phyloP scores from a whole-genome alignment of 2,797 vertebrate genomes.

The Alcedo quadribrachys region DNA sequence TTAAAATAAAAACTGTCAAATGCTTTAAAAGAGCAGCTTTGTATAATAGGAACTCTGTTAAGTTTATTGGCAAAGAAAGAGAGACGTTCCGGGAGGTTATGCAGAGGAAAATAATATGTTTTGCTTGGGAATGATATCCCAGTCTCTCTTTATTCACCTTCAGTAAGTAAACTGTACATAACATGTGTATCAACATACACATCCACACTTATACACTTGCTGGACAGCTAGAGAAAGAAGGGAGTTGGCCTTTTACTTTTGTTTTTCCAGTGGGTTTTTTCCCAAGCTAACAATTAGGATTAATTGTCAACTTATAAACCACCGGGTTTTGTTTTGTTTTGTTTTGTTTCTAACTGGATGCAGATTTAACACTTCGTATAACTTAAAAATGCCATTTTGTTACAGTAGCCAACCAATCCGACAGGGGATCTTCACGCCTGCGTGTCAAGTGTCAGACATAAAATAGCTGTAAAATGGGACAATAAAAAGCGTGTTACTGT shows the following conservation, averaged over 20 bases:
- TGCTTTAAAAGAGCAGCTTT: constrained; percentile 63
- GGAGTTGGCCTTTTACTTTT: background rate
- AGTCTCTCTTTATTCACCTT: background rate
- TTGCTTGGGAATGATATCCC: background rate
- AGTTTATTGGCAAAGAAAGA: constrained; percentile 48
- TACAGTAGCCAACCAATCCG: constrained; percentile 29
- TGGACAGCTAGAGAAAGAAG: background rate
- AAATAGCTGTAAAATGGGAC: constrained; percentile 43
- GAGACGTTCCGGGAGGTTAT: background rate
- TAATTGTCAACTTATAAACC: constrained; percentile 34
- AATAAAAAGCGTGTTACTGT: constrained; percentile 47
- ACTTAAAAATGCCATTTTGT: constrained; percentile 50
- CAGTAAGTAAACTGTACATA: background rate
- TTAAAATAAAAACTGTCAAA: constrained; percentile 65
- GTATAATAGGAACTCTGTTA: constrained; percentile 64
- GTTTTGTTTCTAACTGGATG: constrained; percentile 59
- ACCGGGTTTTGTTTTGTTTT: constrained; percentile 22
- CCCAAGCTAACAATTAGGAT: constrained; percentile 41
- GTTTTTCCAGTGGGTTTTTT: background rate
- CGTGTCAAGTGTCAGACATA: constrained; percentile 46
- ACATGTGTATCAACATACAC: background rate
- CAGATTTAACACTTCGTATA: constrained; percentile 42
- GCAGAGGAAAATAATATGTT: background rate
- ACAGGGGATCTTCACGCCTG: constrained; percentile 27
- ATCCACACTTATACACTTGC: background rate